phyloP scores from a whole-genome alignment of 2,888 invertebrate species.

The Dorcus parallelipipedus region DNA sequence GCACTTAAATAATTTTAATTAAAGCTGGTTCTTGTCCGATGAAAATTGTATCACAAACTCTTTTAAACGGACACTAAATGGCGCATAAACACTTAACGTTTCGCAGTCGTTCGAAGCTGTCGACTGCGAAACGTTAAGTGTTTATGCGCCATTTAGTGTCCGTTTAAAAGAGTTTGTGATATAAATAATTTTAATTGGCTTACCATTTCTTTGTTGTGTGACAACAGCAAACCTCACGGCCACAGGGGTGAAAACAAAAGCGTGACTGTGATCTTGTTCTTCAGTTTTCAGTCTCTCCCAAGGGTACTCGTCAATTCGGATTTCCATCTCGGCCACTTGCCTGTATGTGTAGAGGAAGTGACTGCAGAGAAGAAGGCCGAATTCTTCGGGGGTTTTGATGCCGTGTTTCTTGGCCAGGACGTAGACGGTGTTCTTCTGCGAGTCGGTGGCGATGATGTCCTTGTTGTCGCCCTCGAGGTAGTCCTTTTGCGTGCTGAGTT shows the following conservation, averaged over 20 bases:
- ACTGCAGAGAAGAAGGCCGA: slow-evolving; percentile 67
- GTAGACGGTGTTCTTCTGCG: slow-evolving; percentile 81
- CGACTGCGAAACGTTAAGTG: no score
- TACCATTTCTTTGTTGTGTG: slow-evolving; percentile 64
- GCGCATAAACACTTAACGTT: no score
- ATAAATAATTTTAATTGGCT: slow-evolving; percentile 28
- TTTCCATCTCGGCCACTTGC: slow-evolving; percentile 68
- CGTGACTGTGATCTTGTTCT: slow-evolving; percentile 64
- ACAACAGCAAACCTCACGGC: slow-evolving; percentile 68
- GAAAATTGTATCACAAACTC: no score
- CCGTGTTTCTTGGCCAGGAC: slow-evolving; percentile 75
- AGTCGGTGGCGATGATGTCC: slow-evolving; percentile 77
- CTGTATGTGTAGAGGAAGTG: slow-evolving; percentile 73
- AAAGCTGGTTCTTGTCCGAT: no score
- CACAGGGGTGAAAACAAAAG: slow-evolving; percentile 68
- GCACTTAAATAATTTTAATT: not conserved
- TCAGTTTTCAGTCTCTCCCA: slow-evolving; percentile 66
- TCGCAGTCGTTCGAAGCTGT: no score
- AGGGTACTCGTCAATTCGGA: slow-evolving; percentile 70
- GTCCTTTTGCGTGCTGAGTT: slow-evolving; percentile 66
- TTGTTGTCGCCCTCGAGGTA: slow-evolving; percentile 69
- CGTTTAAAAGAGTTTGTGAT: no score
- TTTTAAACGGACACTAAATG: no score
- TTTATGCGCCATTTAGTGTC: no score
- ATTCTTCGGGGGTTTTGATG: slow-evolving; percentile 72